phyloP scores from a whole-genome alignment of 1,140 invertebrate genomes.

The Platyura marginata region DNA sequence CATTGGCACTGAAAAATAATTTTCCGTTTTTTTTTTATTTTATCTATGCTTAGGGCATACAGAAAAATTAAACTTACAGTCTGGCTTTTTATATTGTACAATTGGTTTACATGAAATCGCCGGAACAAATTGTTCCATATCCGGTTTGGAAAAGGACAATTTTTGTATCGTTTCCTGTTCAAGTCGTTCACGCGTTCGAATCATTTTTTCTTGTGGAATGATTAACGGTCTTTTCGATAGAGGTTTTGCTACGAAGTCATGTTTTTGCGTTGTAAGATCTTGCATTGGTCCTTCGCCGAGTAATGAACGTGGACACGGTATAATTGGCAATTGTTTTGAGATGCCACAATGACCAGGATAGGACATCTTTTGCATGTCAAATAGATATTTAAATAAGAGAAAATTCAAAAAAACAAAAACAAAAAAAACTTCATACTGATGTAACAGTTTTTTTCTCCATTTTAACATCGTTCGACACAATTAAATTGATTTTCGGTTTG shows the following conservation, averaged over 20 bases:
- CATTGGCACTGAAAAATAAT: constrained; percentile 29
- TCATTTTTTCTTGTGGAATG: constrained; percentile 31
- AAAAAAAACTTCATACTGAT: not conserved
- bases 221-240: constrained; percentile 27
- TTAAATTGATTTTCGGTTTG: not conserved
- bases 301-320: constrained; percentile 15
- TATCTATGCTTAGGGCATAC: too few species aligned
- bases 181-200: constrained; percentile 28
- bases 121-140: constrained; percentile 28
- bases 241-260: constrained; percentile 49
- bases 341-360: constrained; percentile 29
- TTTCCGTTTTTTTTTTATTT: too few species aligned
- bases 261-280: constrained; percentile 46
- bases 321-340: constrained; percentile 22
- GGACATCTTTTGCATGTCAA: constrained; percentile 25
- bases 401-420: not conserved
- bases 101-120: constrained; percentile 23
- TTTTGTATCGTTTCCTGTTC: constrained; percentile 27
- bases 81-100: constrained; percentile 21
- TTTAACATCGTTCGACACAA: not conserved
- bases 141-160: constrained; percentile 24
- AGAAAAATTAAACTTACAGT: constrained; percentile 2
- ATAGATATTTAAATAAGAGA: not conserved
- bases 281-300: constrained; percentile 44
- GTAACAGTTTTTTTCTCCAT: not conserved